Base-by-base conservation (phyloP, 2,797 vertebrate species). In the Alosa sapidissima region DNA sequence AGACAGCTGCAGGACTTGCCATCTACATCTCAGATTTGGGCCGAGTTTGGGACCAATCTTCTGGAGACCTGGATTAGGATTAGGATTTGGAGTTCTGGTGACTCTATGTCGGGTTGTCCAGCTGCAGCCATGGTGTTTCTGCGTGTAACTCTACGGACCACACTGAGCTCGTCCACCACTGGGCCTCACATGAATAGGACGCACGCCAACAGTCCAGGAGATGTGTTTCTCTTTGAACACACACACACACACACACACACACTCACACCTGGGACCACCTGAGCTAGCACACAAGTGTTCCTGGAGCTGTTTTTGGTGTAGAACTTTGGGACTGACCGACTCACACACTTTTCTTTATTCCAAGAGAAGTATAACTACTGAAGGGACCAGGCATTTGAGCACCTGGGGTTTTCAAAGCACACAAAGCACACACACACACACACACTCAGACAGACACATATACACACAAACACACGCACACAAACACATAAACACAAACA, bases 261-360 rank as follows among this genome's bases (percentile, higher is more conserved):
- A 65, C 60, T 28, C 60, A 33, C 60, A 65, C 36, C 36, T 16
- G 68, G 68, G 68, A 75, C 68, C 36, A 75, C 68, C 33, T 75
- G 68, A 75, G 33, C 68, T 33, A 75, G 33, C 14, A 41, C 68
- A 72, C 52, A 5, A 55, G 68, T 75, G 36, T 41, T 45, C 13
- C 68, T 72, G 1, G 36, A 41, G 16, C 36, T 7, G 14, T 75
- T 16, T 75, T 75, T 75, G 65, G 11, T 72, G 33, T 8, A 75
- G 33, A 41, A 45, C 11, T 72, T 33, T 45, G 11, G 13, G 3
- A 14, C 6, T 41, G 1, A 14, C 14, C 11, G 16, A 41, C 68
- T 75, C 68, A 14, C 33, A 68, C 62, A 33, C 28, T 0, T 14
- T 11, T 68, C 33, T 68, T 68, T 10, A 52, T 14, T 52, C 51